Percentiles rank a stretch among this genome's conserved stretches.
Evolutionary conservation across 1,140 invertebrate species (phyloP).

Genomic region (Tribolium madens): DNA sequence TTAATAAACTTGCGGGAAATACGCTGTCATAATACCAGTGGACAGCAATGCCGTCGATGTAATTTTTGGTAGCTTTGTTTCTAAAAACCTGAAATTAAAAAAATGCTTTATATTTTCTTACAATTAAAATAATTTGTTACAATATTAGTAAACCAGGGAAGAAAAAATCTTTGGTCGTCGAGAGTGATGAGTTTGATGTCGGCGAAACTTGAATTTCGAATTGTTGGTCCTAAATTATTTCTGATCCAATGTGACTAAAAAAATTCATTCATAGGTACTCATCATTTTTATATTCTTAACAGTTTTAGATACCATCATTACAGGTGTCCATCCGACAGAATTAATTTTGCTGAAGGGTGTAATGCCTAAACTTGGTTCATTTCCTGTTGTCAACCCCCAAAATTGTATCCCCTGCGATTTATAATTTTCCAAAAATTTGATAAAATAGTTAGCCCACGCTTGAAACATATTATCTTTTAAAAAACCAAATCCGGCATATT

Average conservation of each 20-base stretch:
- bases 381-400: slow-evolving; percentile 65
- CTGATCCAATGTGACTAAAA: slow-evolving; percentile 73
- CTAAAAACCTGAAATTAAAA: slow-evolving; percentile 56
- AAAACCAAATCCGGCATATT: slow-evolving; percentile 69
- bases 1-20: slow-evolving; percentile 68
- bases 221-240: slow-evolving; percentile 76
- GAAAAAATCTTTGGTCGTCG: slow-evolving; percentile 78
- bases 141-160: slow-evolving; percentile 74
- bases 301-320: slow-evolving; percentile 47
- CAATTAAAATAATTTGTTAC: slow-evolving; percentile 56
- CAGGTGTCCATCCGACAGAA: slow-evolving; percentile 48
- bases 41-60: slow-evolving; percentile 81
- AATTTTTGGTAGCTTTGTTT: slow-evolving; percentile 66
- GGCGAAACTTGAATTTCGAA: slow-evolving; percentile 70
- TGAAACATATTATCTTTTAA: slow-evolving; percentile 68
- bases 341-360: slow-evolving; percentile 71
- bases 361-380: slow-evolving; percentile 64
- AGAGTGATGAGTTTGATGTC: slow-evolving; percentile 74
- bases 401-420: slow-evolving; percentile 58
- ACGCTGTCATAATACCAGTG: slow-evolving; percentile 83
- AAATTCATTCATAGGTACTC: not conserved
- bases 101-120: slow-evolving; percentile 3
- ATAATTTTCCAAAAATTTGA: slow-evolving; percentile 65
- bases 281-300: not conserved
- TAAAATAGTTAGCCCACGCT: slow-evolving; percentile 74